Evolutionary conservation across 2,888 invertebrate genomes (phyloP).

Genomic region (Eremobia ochroleuca): DNA sequence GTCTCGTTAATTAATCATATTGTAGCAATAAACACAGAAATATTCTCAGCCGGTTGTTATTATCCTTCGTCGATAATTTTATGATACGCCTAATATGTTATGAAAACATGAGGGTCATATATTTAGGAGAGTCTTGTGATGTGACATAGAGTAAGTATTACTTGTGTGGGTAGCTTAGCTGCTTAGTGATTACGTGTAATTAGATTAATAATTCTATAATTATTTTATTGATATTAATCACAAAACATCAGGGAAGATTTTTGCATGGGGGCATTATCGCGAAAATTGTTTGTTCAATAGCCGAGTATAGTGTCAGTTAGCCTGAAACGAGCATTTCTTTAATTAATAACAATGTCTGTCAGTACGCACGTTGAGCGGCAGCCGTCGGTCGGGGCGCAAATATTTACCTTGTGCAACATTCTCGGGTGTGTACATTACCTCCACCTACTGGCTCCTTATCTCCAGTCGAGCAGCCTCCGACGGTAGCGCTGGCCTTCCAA

Average conservation of each 20-base stretch:
- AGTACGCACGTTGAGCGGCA: constrained; percentile 65
- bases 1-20: constrained; percentile 52
- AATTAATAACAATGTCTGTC: constrained; percentile 66
- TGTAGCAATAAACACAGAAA: constrained; percentile 36
- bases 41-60: constrained; percentile 45
- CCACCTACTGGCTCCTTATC: constrained; percentile 82
- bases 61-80: constrained; percentile 39
- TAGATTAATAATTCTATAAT: background rate
- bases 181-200: background rate
- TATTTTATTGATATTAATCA: background rate
- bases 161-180: background rate
- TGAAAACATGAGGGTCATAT: constrained; percentile 21
- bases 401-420: constrained; percentile 83
- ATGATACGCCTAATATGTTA: constrained; percentile 21
- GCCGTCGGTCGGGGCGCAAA: constrained; percentile 73
- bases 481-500: constrained; percentile 74
- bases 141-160: background rate
- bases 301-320: constrained; percentile 5
- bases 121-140: background rate
- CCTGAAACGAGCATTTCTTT: constrained; percentile 45
- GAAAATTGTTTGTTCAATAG: background rate
- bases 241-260: background rate
- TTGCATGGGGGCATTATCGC: background rate
- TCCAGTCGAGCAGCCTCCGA: constrained; percentile 77
- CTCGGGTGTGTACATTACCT: constrained; percentile 81